Evolutionary conservation across 2,888 invertebrate species (phyloP), one percentile per base, ranked within the genome.

Genomic region (Euphydryas editha): DNA sequence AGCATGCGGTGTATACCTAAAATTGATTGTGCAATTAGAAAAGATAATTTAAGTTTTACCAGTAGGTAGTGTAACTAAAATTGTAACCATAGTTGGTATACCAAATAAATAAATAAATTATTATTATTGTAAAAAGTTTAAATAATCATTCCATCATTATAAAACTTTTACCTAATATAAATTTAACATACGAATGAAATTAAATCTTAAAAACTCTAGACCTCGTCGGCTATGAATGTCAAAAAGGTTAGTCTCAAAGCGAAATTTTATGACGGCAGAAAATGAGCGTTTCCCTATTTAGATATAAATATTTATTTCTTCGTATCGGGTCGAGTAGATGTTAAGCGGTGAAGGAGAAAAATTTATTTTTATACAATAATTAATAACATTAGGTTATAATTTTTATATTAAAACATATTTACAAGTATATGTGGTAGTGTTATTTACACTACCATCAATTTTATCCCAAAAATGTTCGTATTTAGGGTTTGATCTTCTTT

Each of bases 201-300:
- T 54, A 58, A 58, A 24, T 17, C 44, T 46, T 58, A 13, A 58
- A 20, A 8, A 58, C 58, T 24, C 58, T 58, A 54, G 10, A 36
- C 30, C 10, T 30, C 54, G 54, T n/a, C 4, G 17, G 54, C 54
- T 54, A 21, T 36, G 42, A 54, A 36, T 10, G 54, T 54, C 10
- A 36, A 54, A n/a, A 54, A 54, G 54, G 54, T 54, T 54, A 54
- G 30, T n/a, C n/a, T 54, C 54, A 54, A 54, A 54, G 54, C 21
- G 17, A 54, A n/a, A 36, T 7, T 13, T 44, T 20, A n/a, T 54
- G 54, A 54, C 30, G 54, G 17, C 54, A 36, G 30, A 54, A 54
- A 54, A 17, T 30, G 54, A 36, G 11, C 54, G 17, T 36, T 54
- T 54, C 17, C 54, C n/a, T 36, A 36, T 54, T 54, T 54, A 54